Percentiles rank a stretch among this genome's conserved stretches.
Evolutionary conservation across 2,113 vertebrate genomes (phyloP).

Genomic region (Mesitornis unicolor): DNA sequence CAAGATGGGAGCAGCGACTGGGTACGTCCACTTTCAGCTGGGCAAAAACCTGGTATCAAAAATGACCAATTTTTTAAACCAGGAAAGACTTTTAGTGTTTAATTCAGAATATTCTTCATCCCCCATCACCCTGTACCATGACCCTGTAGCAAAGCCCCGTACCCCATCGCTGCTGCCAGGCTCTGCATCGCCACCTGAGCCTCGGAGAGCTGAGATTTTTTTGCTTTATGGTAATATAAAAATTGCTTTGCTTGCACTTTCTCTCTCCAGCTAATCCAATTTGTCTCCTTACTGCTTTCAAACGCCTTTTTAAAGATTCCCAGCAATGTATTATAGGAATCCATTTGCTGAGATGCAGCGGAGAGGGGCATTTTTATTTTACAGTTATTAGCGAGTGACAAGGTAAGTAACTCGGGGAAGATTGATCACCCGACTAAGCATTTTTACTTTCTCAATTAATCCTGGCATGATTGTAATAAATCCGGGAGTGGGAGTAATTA

Average conservation of each 20-base stretch:
- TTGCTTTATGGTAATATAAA: background rate
- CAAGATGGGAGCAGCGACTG: rapidly evolving
- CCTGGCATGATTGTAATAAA: conserved; percentile 57
- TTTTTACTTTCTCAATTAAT: conserved; percentile 70
- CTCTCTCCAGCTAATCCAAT: conserved; percentile 42
- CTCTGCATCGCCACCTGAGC: background rate
- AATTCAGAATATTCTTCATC: background rate
- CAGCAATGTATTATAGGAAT: conserved; percentile 15
- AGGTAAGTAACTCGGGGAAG: conserved; percentile 48
- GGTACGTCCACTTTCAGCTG: rapidly evolving
- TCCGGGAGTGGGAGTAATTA: conserved; percentile 43
- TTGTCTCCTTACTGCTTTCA: conserved; percentile 38
- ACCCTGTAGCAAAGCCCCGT: too few relatives aligned
- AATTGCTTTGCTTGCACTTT: conserved; percentile 28
- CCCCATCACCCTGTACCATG: rapidly evolving
- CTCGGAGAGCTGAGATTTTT: background rate
- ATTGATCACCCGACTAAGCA: conserved; percentile 57
- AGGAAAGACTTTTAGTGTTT: background rate
- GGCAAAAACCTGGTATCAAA: rapidly evolving
- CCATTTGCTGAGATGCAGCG: conserved; percentile 41
- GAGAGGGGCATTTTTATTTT: conserved; percentile 43
- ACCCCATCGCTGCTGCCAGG: rapidly evolving
- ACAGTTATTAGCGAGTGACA: conserved; percentile 49
- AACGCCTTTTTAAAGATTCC: conserved; percentile 42
- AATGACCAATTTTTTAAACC: background rate